Evolutionary conservation across 2,888 invertebrate genomes (phyloP).

Genomic region (Scaptodrosophila latifasciaeformis): DNA sequence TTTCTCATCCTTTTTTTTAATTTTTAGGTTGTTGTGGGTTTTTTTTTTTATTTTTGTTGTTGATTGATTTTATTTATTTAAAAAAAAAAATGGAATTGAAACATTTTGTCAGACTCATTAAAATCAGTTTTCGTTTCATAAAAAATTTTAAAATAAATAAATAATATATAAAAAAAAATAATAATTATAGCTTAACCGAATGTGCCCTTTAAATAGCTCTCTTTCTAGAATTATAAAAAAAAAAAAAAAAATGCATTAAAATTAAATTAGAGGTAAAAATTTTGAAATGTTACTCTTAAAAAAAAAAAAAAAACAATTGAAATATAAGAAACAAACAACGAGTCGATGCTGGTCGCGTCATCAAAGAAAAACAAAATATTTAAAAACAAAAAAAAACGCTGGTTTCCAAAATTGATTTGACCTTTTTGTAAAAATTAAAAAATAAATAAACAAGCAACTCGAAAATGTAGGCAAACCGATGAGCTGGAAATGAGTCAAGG

Average conservation of each 20-base stretch:
- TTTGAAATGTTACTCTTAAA: slow-evolving; percentile 49
- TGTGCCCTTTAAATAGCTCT: slow-evolving; percentile 76
- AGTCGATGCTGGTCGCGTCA: slow-evolving; percentile 42
- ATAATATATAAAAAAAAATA: slow-evolving; percentile 26
- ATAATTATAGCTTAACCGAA: slow-evolving; percentile 76
- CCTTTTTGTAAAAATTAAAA: slow-evolving; percentile 19
- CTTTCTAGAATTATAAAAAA: slow-evolving; percentile 71
- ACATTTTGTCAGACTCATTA: slow-evolving; percentile 26
- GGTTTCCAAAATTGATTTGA: slow-evolving; percentile 61
- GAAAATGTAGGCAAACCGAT: slow-evolving; percentile 31
- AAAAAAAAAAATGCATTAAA: slow-evolving; percentile 42
- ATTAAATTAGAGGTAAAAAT: slow-evolving; percentile 50
- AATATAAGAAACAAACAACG: too few relatives aligned
- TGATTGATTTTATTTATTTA: slow-evolving; percentile 14
- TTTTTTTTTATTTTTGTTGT: not conserved
- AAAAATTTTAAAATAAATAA: slow-evolving; percentile 21
- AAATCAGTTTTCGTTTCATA: not conserved
- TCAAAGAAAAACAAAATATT: slow-evolving; percentile 32
- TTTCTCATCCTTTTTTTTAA: slow-evolving; percentile 18
- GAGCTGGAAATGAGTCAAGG: slow-evolving; percentile 24
- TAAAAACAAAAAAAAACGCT: slow-evolving; percentile 46
- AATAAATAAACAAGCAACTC: slow-evolving; percentile 23
- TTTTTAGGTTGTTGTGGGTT: slow-evolving; percentile 19
- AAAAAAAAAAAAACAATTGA: slow-evolving; percentile 20
- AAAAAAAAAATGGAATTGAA: slow-evolving; percentile 52